Base-by-base conservation (phyloP, 2,797 vertebrate species). In the Acanthurus lineatus region DNA sequence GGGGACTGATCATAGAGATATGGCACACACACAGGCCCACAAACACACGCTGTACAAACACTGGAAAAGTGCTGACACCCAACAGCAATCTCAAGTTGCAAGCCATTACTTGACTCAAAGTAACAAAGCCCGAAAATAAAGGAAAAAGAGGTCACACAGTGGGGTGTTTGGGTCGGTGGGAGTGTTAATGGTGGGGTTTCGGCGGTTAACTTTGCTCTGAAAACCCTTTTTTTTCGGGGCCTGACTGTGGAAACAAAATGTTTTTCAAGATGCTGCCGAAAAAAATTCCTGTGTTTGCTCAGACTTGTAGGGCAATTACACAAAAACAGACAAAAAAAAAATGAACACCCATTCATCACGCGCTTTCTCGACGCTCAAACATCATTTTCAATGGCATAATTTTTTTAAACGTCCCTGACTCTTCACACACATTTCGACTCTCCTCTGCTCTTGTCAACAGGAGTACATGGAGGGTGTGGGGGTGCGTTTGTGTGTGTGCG, bases 1-100 rank as follows among this genome's bases (percentile, higher is more conserved):
- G 17, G 93, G 92, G 94, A 92, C 91, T 87, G 88, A 94, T 92
- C 73, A 54, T 73, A 59, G 80, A 93, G 94, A 95, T 95, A 94
- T 70, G 88, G 87, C 90, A 81, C 85, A 88, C 86, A 86, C 86
- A 79, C 80, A 78, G 7, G 19, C 81, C 35, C 85, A 58, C 72
- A 79, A 25, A 80, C 67, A 73, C 85, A 82, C 61, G 25, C 75
- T 83, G 80, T 85, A 85, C 90, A 91, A 91, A 92, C 89, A 90
- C 77, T 88, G 85, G 77, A 32, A 90, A 93, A 92, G 92, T 85
- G 86, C 91, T 90, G 93, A 94, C 93, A 91, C 88, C 87, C 89
- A 88, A 83, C 78, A 89, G 89, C 87, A 84, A 82, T 91, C 84
- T 87, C 67, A 6, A 82, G 90, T 90, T 89, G 89, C 83, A 87